Percentiles rank a stretch among this genome's conserved stretches.
Conservation (phyloP, 2,113 vertebrate genomes). For the Vombatus ursinus region DNA sequence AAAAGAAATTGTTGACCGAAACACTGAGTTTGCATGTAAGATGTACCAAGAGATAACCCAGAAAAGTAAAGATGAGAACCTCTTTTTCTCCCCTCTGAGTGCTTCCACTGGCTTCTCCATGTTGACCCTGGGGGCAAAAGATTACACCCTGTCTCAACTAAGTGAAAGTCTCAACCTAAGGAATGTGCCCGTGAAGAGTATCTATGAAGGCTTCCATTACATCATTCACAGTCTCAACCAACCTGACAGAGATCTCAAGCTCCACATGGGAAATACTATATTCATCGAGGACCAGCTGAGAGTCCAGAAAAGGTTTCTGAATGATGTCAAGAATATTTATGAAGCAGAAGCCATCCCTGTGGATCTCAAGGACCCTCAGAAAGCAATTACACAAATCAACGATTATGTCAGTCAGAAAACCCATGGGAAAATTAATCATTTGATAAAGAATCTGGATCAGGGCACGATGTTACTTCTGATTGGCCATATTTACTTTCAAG, state of each 20-base stretch:
- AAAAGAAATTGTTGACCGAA: constrained; percentile 76
- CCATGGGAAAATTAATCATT: constrained; percentile 83
- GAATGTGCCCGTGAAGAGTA: constrained; percentile 66
- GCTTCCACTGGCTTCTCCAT: constrained; percentile 88
- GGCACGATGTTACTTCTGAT: constrained; percentile 84
- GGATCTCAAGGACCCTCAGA: constrained; percentile 81
- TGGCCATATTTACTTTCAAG: constrained; percentile 90
- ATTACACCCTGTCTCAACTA: constrained; percentile 85
- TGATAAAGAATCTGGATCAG: constrained; percentile 80
- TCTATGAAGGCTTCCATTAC: constrained; percentile 84
- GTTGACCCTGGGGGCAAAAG: constrained; percentile 85
- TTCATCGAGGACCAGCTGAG: constrained; percentile 79
- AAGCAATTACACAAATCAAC: constrained; percentile 84
- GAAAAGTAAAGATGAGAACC: constrained; percentile 67
- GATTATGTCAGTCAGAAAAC: constrained; percentile 86
- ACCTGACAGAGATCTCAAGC: constrained; percentile 52
- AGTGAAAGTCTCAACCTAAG: constrained; percentile 81
- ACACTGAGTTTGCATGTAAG: constrained; percentile 86
- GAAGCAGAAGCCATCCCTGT: constrained; percentile 77
- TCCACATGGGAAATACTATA: constrained; percentile 82
- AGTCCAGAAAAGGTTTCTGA: constrained; percentile 80
- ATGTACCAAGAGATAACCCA: constrained; percentile 85
- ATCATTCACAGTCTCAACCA: constrained; percentile 82
- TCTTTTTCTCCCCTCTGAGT: constrained; percentile 92
- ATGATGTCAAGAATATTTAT: constrained; percentile 78